These are phyloP conservation scores for Willowsia nigromaculata DNA, from an alignment of 2,888 invertebrate species.

Conservation along the genomic window DNA sequence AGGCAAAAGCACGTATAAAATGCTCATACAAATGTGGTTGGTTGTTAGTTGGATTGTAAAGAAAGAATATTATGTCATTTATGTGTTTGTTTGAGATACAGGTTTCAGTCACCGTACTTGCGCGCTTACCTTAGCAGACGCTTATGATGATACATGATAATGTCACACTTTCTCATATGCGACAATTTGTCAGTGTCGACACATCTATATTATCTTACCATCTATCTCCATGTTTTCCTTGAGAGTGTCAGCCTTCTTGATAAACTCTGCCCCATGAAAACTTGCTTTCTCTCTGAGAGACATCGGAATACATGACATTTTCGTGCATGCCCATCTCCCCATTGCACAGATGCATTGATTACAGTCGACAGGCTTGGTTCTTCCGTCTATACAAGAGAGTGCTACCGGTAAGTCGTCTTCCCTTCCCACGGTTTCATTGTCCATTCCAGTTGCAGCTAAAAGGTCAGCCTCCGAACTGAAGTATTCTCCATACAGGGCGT, in stretches of 20 bases:
- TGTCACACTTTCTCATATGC: background rate
- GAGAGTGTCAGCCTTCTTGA: constrained; percentile 74
- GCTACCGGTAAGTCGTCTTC: constrained; percentile 12
- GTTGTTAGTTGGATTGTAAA: too few relatives aligned
- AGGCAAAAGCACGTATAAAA: too few relatives aligned
- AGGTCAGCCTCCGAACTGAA: constrained; percentile 52
- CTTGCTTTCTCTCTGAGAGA: constrained; percentile 77
- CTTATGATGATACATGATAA: background rate
- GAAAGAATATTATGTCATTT: too few relatives aligned
- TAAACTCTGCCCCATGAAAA: constrained; percentile 75
- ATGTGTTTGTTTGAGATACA: too few relatives aligned
- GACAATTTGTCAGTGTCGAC: background rate
- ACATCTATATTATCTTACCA: constrained; percentile 63
- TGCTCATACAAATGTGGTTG: too few relatives aligned
- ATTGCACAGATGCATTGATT: constrained; percentile 77
- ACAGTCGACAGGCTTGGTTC: constrained; percentile 77
- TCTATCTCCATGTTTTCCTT: constrained; percentile 76
- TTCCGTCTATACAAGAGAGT: constrained; percentile 71
- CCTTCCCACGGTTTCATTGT: constrained; percentile 3
- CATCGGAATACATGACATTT: constrained; percentile 76
- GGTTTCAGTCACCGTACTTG: too few relatives aligned
- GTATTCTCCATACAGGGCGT: constrained; percentile 51
- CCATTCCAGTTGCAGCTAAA: background rate
- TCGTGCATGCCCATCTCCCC: constrained; percentile 78
- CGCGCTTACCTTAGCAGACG: too few relatives aligned